phyloP scores from a whole-genome alignment of 2,113 vertebrate species.

The Antechinus stuartii region DNA sequence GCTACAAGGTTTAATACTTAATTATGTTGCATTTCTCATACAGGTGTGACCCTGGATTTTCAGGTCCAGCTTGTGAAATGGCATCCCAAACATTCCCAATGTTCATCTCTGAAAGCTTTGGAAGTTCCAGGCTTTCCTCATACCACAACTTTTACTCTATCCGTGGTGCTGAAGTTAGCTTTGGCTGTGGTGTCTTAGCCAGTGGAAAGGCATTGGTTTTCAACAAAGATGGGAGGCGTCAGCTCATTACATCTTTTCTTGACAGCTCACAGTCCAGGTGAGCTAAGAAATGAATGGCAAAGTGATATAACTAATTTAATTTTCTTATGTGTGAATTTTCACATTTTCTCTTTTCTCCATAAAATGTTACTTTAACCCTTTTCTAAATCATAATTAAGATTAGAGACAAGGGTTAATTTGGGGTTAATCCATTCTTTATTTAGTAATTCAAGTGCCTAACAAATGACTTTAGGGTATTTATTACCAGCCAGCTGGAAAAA shows the following conservation, averaged over 20 bases:
- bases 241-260: slow-evolving; percentile 94
- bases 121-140: slow-evolving; percentile 94
- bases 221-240: slow-evolving; percentile 95
- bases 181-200: slow-evolving; percentile 96
- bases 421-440: slow-evolving; percentile 53
- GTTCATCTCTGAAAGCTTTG: slow-evolving; percentile 96
- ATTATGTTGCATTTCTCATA: not conserved
- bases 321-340: slow-evolving; percentile 10
- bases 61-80: slow-evolving; percentile 95
- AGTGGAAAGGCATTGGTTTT: slow-evolving; percentile 97
- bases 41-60: slow-evolving; percentile 97
- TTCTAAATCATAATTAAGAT: slow-evolving; percentile 30
- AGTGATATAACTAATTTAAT: not conserved
- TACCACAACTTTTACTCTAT: slow-evolving; percentile 98
- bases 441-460: slow-evolving; percentile 50
- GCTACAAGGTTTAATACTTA: not conserved
- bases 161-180: slow-evolving; percentile 97
- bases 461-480: slow-evolving; percentile 68
- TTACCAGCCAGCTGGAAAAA: slow-evolving; percentile 69
- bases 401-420: slow-evolving; percentile 35
- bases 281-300: slow-evolving; percentile 46
- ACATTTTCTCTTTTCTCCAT: slow-evolving; percentile 11
- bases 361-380: not conserved
- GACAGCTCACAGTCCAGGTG: slow-evolving; percentile 99
- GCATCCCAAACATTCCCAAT: slow-evolving; percentile 95